Conservation (phyloP, 2,113 vertebrate species). For the Nematolebias whitei region DNA sequence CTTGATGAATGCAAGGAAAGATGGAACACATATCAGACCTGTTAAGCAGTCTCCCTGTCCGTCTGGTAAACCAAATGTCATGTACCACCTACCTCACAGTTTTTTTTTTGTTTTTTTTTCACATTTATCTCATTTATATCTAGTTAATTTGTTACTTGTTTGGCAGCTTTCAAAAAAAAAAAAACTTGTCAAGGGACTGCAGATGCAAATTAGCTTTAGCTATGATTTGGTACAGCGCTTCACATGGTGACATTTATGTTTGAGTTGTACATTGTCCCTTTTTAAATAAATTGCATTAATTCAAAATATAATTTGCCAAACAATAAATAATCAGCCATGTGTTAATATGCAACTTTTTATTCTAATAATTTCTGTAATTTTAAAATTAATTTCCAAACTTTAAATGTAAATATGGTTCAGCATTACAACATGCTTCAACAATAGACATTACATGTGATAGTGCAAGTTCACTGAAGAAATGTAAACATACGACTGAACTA, state of each 20-base stretch:
- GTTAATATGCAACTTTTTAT: no score
- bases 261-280: no score
- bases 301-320: background rate
- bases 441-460: background rate
- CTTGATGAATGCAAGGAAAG: background rate
- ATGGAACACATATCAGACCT: background rate
- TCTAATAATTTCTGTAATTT: no score
- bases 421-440: background rate
- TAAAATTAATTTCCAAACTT: background rate
- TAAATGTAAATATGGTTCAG: background rate
- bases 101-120: background rate
- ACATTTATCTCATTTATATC: background rate
- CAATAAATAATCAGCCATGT: no score
- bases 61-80: slow-evolving; percentile 6
- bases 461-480: background rate
- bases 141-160: background rate
- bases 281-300: no score
- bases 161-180: background rate
- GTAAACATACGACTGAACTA: no score
- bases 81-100: slow-evolving; percentile 4
- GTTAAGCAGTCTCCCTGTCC: background rate
- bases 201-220: no score
- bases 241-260: no score
- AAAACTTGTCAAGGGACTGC: no score
- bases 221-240: no score